Percentiles rank a stretch among this genome's conserved stretches.
phyloP scores from a whole-genome alignment of 2,113 vertebrate genomes.

The Fregata magnificens region DNA sequence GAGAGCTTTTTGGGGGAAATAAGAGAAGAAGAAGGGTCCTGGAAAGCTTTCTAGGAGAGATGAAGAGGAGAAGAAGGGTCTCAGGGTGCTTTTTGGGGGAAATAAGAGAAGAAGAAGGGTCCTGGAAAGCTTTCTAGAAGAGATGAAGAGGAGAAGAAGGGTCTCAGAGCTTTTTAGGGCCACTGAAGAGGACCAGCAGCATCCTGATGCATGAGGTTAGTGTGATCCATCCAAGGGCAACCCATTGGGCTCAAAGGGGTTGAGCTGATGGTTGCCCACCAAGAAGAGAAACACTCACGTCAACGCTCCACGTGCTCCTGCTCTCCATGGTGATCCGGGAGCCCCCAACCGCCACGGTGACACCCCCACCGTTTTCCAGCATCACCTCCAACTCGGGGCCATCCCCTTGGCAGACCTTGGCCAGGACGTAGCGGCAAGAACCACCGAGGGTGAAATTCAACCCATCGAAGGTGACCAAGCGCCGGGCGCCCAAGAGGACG shows the following conservation, averaged over 20 bases:
- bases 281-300: neutral
- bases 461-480: conserved; percentile 38
- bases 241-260: conserved; percentile 26
- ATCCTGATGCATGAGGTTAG: neutral
- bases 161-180: too few species aligned
- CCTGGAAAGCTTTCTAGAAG: neutral
- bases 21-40: neutral
- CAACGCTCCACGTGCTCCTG: neutral
- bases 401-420: neutral
- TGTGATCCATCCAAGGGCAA: conserved; percentile 64
- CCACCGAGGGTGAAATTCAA: neutral
- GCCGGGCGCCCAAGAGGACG: conserved; percentile 10
- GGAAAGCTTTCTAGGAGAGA: neutral
- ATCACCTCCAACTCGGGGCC: neutral
- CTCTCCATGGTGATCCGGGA: neutral
- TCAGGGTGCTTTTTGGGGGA: too few species aligned
- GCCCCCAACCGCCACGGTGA: neutral
- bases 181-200: neutral
- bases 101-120: neutral
- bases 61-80: neutral
- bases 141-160: neutral
- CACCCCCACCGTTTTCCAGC: neutral
- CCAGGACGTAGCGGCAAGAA: conserved; percentile 14
- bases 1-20: too few species aligned
- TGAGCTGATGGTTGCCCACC: neutral